phyloP scores from a whole-genome alignment of 1,140 invertebrate species.

The Zaprionus vittiger region DNA sequence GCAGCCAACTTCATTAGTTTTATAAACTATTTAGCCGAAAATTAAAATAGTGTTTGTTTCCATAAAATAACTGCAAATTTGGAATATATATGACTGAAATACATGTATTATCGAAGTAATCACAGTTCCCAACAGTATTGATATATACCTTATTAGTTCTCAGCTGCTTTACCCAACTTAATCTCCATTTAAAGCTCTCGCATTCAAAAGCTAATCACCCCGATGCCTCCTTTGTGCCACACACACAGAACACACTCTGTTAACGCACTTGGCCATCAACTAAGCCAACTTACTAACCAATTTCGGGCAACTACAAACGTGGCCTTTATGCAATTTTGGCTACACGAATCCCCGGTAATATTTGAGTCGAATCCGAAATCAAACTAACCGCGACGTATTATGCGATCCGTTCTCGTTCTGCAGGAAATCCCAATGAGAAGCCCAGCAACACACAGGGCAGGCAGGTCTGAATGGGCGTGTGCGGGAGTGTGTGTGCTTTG shows the following conservation, averaged over 20 bases:
- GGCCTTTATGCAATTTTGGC: conserved; percentile 25
- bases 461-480: conserved; percentile 2
- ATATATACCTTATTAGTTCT: background rate
- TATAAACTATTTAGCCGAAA: too few species aligned
- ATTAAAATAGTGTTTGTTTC: too few species aligned
- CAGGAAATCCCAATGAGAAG: conserved; percentile 51
- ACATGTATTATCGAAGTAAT: too few species aligned
- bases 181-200: background rate
- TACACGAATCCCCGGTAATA: conserved; percentile 23
- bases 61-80: too few species aligned
- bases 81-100: too few species aligned
- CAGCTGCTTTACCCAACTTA: background rate
- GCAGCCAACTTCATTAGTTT: too few species aligned
- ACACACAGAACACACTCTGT: conserved; percentile 7
- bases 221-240: conserved; percentile 15
- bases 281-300: conserved; percentile 40
- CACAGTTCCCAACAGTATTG: background rate
- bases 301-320: conserved; percentile 21
- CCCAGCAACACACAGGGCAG: conserved; percentile 39
- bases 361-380: conserved; percentile 51
- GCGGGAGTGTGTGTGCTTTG: conserved; percentile 64
- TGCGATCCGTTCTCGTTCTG: conserved; percentile 25
- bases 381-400: conserved; percentile 63
- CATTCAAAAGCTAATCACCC: background rate
- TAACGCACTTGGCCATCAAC: conserved; percentile 17